Conservation (phyloP, 2,113 vertebrate genomes). For the Scalopus aquaticus region DNA sequence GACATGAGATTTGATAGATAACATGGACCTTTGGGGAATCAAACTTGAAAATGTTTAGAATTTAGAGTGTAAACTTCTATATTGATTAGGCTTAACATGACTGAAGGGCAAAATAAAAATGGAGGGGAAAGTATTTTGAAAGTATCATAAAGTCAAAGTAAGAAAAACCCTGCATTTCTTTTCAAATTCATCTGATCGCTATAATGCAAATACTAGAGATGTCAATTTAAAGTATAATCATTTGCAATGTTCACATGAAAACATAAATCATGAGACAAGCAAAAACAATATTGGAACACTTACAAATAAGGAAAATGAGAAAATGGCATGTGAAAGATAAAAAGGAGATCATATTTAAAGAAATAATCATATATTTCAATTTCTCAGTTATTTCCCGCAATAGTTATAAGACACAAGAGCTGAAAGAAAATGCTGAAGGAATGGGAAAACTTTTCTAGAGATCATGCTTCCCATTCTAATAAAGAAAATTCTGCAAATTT, state of each 20-base stretch:
- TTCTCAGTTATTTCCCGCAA: slow-evolving; percentile 12
- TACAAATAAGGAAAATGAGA: neutral
- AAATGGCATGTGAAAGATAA: slow-evolving; percentile 26
- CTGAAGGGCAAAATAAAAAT: neutral
- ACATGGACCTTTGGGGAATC: neutral
- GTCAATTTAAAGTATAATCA: slow-evolving; percentile 11
- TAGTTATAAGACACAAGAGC: neutral
- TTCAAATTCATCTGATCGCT: neutral
- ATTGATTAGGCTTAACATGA: neutral
- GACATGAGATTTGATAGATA: neutral
- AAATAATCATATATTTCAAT: slow-evolving; percentile 48
- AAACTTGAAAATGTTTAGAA: neutral
- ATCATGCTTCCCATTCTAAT: neutral
- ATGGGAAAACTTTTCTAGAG: neutral
- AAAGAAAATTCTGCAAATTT: neutral
- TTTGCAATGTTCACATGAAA: slow-evolving; percentile 5
- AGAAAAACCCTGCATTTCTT: neutral
- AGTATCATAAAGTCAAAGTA: neutral
- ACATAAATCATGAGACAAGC: neutral
- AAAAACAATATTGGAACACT: slow-evolving; percentile 26
- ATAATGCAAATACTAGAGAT: neutral
- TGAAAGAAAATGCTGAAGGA: neutral
- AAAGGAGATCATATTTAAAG: slow-evolving; percentile 33
- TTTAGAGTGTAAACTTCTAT: neutral
- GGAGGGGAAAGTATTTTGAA: neutral